Percentiles rank a stretch among this genome's conserved stretches.
Evolutionary conservation across 2,888 invertebrate genomes (phyloP).

Genomic region (Molanna angustata): DNA sequence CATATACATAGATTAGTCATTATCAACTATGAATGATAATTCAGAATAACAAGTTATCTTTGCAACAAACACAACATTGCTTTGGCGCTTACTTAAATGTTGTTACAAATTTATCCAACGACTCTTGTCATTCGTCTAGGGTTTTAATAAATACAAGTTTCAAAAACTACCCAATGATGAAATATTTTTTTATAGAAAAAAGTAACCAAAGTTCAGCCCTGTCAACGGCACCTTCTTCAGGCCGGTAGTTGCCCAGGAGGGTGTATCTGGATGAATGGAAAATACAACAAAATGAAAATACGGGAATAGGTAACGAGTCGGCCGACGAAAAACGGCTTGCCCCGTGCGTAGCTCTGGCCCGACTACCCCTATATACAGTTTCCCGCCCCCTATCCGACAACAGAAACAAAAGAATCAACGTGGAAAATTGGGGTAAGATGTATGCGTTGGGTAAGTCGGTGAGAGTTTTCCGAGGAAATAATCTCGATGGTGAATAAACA

Average conservation of each 20-base stretch:
- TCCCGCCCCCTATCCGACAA: conserved; percentile 1
- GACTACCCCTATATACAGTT: background rate
- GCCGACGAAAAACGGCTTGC: conserved; percentile 26
- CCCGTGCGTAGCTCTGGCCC: conserved; percentile 8
- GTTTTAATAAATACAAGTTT: background rate
- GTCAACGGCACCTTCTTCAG: conserved; percentile 12
- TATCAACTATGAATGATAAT: too few species aligned
- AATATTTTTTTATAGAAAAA: background rate
- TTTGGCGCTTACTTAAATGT: too few species aligned
- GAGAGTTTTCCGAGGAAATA: conserved; percentile 17
- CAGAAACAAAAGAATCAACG: conserved; percentile 32
- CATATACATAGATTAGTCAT: too few species aligned
- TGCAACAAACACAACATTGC: too few species aligned
- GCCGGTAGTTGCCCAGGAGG: conserved; percentile 1
- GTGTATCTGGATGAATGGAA: conserved; percentile 25
- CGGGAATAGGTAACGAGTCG: conserved; percentile 29
- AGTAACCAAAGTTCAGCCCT: conserved; percentile 1
- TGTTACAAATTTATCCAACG: too few species aligned
- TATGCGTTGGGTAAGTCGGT: conserved; percentile 17
- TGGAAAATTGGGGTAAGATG: conserved; percentile 33
- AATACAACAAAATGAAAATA: conserved; percentile 38
- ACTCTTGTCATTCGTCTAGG: too few species aligned
- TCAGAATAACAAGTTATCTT: too few species aligned
- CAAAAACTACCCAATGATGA: background rate
- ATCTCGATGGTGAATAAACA: conserved; percentile 24